Percentiles rank a stretch among this genome's conserved stretches.
Evolutionary conservation across 2,888 invertebrate species (phyloP).

Genomic region (Drosophila incognita): DNA sequence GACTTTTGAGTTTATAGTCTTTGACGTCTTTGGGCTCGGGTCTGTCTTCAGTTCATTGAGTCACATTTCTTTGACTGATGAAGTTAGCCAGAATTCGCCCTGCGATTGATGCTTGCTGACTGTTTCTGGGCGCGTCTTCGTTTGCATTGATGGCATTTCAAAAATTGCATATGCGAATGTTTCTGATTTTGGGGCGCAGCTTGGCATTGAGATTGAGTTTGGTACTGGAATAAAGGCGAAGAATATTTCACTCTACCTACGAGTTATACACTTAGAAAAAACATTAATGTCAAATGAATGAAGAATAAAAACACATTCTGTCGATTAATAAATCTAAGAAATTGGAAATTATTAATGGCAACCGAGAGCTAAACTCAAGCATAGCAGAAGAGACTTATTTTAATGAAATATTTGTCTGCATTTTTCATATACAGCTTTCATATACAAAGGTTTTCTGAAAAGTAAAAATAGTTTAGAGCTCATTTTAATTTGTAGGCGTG

Average conservation of each 20-base stretch:
- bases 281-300: neutral
- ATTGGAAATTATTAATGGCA: neutral
- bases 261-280: neutral
- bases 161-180: slow-evolving; percentile 45
- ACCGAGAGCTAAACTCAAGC: neutral
- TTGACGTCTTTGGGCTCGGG: slow-evolving; percentile 56
- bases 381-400: neutral
- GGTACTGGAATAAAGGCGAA: slow-evolving; percentile 6
- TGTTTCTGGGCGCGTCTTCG: slow-evolving; percentile 73
- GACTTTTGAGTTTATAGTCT: slow-evolving; percentile 46
- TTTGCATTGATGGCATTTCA: slow-evolving; percentile 67
- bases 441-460: neutral
- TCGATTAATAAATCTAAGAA: too few species aligned
- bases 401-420: neutral
- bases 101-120: slow-evolving; percentile 55
- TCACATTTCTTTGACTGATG: slow-evolving; percentile 61
- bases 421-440: neutral
- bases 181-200: slow-evolving; percentile 56
- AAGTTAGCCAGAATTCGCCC: slow-evolving; percentile 40
- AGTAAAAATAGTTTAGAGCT: neutral
- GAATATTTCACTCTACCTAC: neutral
- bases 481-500: neutral
- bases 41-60: slow-evolving; percentile 42
- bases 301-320: neutral
- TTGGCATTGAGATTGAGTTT: slow-evolving; percentile 21